These are phyloP conservation scores for Natrix natrix DNA, from an alignment of 2,797 vertebrate genomes.

Conservation along the genomic window DNA sequence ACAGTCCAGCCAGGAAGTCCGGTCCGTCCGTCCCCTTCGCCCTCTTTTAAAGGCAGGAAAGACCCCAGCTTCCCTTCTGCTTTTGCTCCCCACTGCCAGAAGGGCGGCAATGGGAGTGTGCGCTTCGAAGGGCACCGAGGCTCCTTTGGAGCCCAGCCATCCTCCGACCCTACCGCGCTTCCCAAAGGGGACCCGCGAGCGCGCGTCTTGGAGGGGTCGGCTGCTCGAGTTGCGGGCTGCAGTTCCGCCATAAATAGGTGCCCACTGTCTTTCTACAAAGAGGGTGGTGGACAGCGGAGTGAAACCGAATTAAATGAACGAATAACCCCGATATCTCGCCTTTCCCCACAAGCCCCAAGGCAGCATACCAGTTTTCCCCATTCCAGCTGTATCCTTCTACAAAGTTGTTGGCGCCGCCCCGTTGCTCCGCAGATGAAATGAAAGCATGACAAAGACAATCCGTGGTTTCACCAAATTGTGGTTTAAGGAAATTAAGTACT, in stretches of 20 bases:
- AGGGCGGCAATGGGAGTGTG: neutral
- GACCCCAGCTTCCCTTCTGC: neutral
- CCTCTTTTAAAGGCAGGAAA: neutral
- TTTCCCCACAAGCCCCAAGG: neutral
- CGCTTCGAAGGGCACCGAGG: too few relatives aligned
- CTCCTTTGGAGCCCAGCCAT: fast-evolving
- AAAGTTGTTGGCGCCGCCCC: neutral
- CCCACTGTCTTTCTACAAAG: neutral
- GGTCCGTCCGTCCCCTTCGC: neutral
- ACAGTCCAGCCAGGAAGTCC: neutral
- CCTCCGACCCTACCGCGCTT: neutral
- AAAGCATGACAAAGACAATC: neutral
- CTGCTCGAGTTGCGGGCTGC: neutral
- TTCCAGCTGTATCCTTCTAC: neutral
- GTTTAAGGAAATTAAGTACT: neutral
- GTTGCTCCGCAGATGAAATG: neutral
- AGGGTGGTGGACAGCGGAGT: neutral
- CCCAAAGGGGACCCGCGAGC: neutral
- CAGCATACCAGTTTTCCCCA: neutral
- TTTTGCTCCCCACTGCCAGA: neutral
- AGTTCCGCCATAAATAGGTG: neutral
- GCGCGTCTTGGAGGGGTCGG: too few relatives aligned
- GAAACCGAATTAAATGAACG: neutral
- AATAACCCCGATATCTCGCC: neutral
- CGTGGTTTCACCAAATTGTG: neutral